Evolutionary conservation across 1,140 invertebrate genomes (phyloP), one percentile per base, ranked within the genome.

Genomic region (Drosophila persimilis): DNA sequence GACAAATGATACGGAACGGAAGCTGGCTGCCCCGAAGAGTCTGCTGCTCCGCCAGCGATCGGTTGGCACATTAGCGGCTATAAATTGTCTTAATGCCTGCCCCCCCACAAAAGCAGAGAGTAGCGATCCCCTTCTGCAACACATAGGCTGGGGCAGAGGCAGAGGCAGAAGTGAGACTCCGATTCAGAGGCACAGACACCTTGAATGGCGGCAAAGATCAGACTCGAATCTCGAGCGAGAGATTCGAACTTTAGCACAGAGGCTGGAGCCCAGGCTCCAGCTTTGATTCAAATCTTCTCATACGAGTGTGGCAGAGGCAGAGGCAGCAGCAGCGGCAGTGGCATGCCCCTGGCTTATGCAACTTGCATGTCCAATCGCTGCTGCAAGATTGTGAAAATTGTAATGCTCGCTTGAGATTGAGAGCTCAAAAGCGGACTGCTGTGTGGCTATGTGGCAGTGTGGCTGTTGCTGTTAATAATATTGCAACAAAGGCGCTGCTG

Each of bases 1-100:
- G 84, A 89, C 85, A 89, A 89, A 89, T 89, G 84, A 89, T 89
- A 88, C 84, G 84, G 84, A 89, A 89, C 84, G 85, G 84, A 89
- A 89, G 86, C 86, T 78, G 69, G 69, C 63, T 79, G 56, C 44
- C 55, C 65, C 57, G 59, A 66, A 59, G 64, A 66, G 63, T 20
- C 35, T 22, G 41, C 54, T 53, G 17, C 51, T 9, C 31, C 35
- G 4, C 11, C 35, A 13, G 76, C 86, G 70, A 90, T 77, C 66
- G 79, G 88, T 86, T 86, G 86, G 66, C 86, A 90, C 86, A 90
- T 90, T 90, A 90, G 83, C 86, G 79, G 83, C 81, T 90, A 81
- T 86, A 90, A 90, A 90, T 90, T 90, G 86, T 88, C 83, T 83
- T 90, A 90, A 90, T 90, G 70, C 74, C 77, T 66, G 11, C 35